Evolutionary conservation across 1,140 invertebrate genomes (phyloP), one percentile per base, ranked within the genome.

Genomic region (Drosophila truncata): DNA sequence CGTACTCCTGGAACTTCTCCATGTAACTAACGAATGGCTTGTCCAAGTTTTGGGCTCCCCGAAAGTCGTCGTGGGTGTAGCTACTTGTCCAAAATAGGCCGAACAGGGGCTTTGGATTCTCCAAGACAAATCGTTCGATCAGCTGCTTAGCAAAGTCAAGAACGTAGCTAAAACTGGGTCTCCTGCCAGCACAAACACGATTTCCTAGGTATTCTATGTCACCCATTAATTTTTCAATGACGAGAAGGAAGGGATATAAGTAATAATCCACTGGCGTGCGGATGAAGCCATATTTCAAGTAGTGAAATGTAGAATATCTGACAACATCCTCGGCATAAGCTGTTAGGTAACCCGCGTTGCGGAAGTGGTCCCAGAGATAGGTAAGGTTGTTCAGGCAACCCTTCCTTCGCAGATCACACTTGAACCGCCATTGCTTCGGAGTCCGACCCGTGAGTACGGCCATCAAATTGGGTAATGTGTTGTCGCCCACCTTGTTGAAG

Each of bases 261-360:
- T 97, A 98, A 81, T 96, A 98, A 92, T 98, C 96, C 0, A 96
- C 96, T 0, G 97, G 97, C 20, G 94, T 94, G 20, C 95, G 93
- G 2, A 93, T 91, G 87, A 98, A 98, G 1, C 97, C 97, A n/a
- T 93, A 92, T 82, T 96, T 96, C 4, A 95, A 78, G 91, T 96
- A 98, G 92, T 97, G 97, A 80, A 98, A 98, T 2, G 96, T 96
- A 7, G 95, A 95, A 20, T 97, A 95, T 10, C 93, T 91, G 0
- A 95, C 94, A 3, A 94, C 92, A 90, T 98, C 97, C 93, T 98
- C 97, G 1, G 95, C 96, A 66, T 96, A 96, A 1, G 95, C 95
- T 0, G 98, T 98, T 1, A 95, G 93, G 85, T 96, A 98, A 0
- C 96, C 96, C 1, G 94, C 93, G 29, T 95, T 92, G 57, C 94